Percentiles rank a stretch among this genome's conserved stretches.
These are phyloP conservation scores for Carassius auratus DNA, from an alignment of 2,113 vertebrate genomes.

Conservation along the genomic window DNA sequence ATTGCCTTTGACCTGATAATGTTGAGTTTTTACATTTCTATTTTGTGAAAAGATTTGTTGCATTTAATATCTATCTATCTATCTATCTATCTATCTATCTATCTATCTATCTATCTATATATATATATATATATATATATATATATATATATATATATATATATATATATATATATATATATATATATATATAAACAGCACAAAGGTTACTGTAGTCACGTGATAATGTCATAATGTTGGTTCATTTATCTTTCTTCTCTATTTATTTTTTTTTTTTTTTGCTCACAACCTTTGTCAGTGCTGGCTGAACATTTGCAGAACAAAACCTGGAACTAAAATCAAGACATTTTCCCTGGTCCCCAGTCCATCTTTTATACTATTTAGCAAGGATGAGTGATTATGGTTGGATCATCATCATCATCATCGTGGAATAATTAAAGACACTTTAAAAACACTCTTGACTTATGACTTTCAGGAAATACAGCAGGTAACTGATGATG, in stretches of 20 bases:
- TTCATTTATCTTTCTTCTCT: background rate
- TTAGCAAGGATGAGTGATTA: background rate
- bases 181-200: background rate
- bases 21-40: background rate
- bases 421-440: background rate
- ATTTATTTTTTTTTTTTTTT: background rate
- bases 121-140: no score
- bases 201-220: background rate
- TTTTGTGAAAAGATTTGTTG: background rate
- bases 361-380: background rate
- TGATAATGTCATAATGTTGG: background rate
- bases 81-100: no score
- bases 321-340: background rate
- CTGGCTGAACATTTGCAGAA: background rate
- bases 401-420: background rate
- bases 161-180: no score
- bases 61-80: background rate
- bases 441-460: background rate
- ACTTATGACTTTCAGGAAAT: background rate
- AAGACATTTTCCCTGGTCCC: background rate
- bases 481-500: constrained; percentile 16
- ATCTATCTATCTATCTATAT: no score
- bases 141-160: no score
- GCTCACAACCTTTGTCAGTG: background rate
- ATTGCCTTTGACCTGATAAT: background rate